Conservation (phyloP, 2,888 invertebrate genomes). For the Gari tellinella region DNA sequence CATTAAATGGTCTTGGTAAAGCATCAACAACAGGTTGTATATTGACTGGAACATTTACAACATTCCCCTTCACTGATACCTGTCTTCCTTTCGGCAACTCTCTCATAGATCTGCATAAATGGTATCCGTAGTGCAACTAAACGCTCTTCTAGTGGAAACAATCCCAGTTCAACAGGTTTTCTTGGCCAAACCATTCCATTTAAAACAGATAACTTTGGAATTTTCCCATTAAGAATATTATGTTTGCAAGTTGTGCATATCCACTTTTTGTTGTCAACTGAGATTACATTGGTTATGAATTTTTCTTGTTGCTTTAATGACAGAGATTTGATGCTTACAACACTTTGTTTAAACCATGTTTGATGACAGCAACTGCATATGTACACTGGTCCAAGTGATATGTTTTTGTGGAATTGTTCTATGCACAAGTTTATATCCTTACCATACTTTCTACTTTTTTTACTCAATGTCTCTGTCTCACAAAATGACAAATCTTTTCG, state of each 20-base stretch:
- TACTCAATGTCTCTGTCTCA: neutral
- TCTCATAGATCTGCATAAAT: conserved; percentile 12
- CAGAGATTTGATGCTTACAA: neutral
- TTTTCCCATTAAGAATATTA: conserved; percentile 32
- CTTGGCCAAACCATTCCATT: conserved; percentile 51
- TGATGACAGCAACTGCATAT: conserved; percentile 26
- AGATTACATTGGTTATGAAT: conserved; percentile 14
- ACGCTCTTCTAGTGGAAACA: conserved; percentile 52
- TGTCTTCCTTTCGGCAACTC: conserved; percentile 37
- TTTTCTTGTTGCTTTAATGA: conserved; percentile 6
- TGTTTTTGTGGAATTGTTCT: conserved; percentile 3
- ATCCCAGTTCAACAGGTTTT: conserved; percentile 43
- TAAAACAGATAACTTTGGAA: conserved; percentile 19
- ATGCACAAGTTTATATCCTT: conserved; percentile 3
- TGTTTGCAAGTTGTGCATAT: conserved; percentile 29
- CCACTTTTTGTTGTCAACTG: no score
- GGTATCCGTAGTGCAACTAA: conserved; percentile 50
- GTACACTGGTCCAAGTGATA: conserved; percentile 7
- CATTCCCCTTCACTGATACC: conserved; percentile 50
- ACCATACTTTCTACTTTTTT: conserved; percentile 13
- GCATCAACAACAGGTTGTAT: conserved; percentile 35
- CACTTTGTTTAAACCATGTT: conserved; percentile 26
- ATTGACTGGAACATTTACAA: conserved; percentile 59
- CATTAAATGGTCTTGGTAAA: conserved; percentile 19
- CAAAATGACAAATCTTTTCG: conserved; percentile 2